phyloP scores from a whole-genome alignment of 1,140 invertebrate species.

The Drosophila trapezifrons region DNA sequence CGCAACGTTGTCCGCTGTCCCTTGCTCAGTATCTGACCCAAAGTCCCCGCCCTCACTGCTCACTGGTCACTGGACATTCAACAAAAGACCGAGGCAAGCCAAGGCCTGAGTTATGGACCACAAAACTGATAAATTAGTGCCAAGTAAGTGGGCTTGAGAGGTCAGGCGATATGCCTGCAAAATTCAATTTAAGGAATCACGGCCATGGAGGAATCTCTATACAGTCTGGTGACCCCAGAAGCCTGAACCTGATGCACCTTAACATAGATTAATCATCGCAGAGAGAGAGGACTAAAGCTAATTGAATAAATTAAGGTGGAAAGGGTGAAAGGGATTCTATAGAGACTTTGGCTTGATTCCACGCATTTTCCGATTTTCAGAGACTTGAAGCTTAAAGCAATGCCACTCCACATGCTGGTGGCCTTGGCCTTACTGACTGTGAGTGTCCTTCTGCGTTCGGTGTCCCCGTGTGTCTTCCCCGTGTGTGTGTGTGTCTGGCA shows the following conservation, averaged over 20 bases:
- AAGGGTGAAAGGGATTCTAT: too few relatives aligned
- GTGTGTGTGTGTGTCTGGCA: slow-evolving; percentile 7
- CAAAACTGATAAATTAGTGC: slow-evolving; percentile 47
- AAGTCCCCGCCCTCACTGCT: slow-evolving; percentile 10
- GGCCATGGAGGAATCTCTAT: too few relatives aligned
- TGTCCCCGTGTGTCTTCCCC: neutral
- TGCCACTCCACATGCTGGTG: slow-evolving; percentile 2
- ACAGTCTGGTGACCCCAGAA: too few relatives aligned
- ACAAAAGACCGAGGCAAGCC: slow-evolving; percentile 10
- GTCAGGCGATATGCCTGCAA: too few relatives aligned
- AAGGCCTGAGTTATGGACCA: slow-evolving; percentile 12
- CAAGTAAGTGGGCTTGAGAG: slow-evolving; percentile 8
- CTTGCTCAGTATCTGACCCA: neutral
- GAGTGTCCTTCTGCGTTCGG: neutral
- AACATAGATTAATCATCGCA: slow-evolving; percentile 26
- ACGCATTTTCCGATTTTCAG: too few relatives aligned
- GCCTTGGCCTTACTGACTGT: slow-evolving; percentile 45
- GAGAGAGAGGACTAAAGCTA: neutral
- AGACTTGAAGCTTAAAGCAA: slow-evolving; percentile 3
- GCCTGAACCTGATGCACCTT: neutral
- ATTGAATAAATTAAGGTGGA: slow-evolving; percentile 3
- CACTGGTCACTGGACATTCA: neutral
- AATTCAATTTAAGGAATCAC: neutral
- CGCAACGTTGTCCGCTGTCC: slow-evolving; percentile 15
- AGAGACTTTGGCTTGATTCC: too few relatives aligned